Conservation (phyloP, 2,113 vertebrate species). For the Triplophysa tibetana region DNA sequence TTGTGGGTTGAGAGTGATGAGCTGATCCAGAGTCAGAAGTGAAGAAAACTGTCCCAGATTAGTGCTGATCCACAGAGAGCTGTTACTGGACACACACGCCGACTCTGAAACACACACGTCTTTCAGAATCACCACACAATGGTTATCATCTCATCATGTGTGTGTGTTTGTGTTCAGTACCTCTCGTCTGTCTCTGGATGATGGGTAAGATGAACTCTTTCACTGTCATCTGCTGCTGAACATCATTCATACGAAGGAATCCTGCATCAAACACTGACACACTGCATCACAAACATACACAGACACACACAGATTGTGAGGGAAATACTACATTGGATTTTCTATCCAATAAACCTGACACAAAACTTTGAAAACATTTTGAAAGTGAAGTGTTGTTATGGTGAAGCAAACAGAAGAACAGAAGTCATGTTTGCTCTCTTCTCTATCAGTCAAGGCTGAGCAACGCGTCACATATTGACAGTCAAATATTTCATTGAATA, state of each 20-base stretch:
- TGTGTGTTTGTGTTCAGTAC: not conserved
- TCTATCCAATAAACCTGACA: too few relatives aligned
- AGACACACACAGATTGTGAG: too few relatives aligned
- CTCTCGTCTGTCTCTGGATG: not conserved
- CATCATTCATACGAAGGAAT: not conserved
- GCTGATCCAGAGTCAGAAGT: not conserved
- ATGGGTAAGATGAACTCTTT: not conserved
- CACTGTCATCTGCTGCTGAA: not conserved
- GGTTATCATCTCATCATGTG: too few relatives aligned
- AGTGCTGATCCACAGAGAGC: conserved; percentile 24
- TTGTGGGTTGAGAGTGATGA: conserved; percentile 24
- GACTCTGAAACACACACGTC: not conserved
- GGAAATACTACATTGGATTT: too few relatives aligned
- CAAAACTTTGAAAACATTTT: too few relatives aligned
- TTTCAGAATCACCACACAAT: too few relatives aligned
- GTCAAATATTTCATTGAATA: too few relatives aligned
- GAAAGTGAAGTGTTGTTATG: too few relatives aligned
- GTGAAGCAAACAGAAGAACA: too few relatives aligned
- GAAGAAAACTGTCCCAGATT: conserved; percentile 29
- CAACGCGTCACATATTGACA: too few relatives aligned
- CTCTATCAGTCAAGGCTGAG: too few relatives aligned
- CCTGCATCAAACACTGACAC: conserved; percentile 7
- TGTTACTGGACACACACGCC: conserved; percentile 23
- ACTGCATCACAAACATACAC: conserved; percentile 4
- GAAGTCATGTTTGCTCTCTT: too few relatives aligned